A percentile compares a stretch with the other conserved stretches of the same genome.
phyloP scores from a whole-genome alignment of 2,113 vertebrate genomes.

The Rhynchopsitta pachyrhyncha region DNA sequence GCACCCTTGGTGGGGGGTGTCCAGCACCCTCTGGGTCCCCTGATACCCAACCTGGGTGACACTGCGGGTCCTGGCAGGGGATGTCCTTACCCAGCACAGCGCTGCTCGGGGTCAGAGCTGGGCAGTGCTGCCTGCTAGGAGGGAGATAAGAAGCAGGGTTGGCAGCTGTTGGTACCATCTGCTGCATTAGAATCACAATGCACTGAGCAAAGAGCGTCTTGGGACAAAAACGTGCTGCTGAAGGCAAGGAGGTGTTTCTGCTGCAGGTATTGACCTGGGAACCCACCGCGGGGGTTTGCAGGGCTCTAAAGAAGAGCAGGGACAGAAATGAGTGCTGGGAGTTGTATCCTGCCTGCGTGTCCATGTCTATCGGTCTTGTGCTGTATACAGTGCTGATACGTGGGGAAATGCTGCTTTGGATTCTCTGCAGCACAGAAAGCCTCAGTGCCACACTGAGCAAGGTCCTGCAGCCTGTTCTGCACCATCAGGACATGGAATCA shows the following conservation, averaged over 20 bases:
- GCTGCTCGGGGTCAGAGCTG: neutral
- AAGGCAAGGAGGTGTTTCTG: neutral
- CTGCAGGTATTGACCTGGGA: neutral
- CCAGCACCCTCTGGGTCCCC: neutral
- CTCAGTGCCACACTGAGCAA: rapidly evolving
- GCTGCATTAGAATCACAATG: slow-evolving; percentile 25
- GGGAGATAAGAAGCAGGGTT: slow-evolving; percentile 28
- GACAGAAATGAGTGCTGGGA: neutral
- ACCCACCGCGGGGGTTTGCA: neutral
- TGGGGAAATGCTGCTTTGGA: neutral
- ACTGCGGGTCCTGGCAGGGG: neutral
- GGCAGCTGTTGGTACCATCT: slow-evolving; percentile 49
- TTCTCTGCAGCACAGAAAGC: neutral
- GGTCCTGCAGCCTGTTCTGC: neutral
- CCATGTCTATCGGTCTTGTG: neutral
- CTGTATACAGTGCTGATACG: neutral
- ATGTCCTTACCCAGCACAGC: neutral
- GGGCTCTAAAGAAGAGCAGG: neutral
- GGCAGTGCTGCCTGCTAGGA: neutral
- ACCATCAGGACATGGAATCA: neutral
- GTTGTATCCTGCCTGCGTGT: neutral
- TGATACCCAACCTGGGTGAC: neutral
- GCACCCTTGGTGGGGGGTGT: neutral
- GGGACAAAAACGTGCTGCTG: slow-evolving; percentile 1
- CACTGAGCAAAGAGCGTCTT: neutral